Conservation (phyloP, 2,797 vertebrate species). For the Sternarchorhynchus goeldii region DNA sequence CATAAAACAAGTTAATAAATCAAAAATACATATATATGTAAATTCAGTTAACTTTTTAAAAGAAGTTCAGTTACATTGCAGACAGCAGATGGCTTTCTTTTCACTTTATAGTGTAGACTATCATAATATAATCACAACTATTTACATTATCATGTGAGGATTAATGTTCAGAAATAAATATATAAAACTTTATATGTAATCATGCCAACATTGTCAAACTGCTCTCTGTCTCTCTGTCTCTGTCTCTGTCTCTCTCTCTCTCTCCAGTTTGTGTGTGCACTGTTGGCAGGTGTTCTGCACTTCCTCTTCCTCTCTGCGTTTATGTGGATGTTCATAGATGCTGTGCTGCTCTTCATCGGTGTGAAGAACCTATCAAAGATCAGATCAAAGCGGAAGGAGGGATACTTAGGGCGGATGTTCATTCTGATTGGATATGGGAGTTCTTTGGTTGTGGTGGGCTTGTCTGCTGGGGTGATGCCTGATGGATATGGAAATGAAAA, state of each 20-base stretch:
- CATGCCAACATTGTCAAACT: too few species aligned
- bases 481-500: not conserved
- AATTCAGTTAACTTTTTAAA: too few species aligned
- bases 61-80: too few species aligned
- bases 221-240: too few species aligned
- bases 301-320: constrained; percentile 18
- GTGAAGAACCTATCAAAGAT: constrained; percentile 52
- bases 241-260: not conserved
- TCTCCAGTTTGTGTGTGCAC: not conserved
- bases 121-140: too few species aligned
- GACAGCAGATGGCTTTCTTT: too few species aligned
- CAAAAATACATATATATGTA: too few species aligned
- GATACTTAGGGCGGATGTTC: not conserved
- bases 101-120: too few species aligned
- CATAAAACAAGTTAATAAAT: too few species aligned
- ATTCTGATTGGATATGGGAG: not conserved
- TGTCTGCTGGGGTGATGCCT: not conserved
- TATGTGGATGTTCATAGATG: constrained; percentile 77
- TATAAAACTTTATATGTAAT: too few species aligned
- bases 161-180: too few species aligned
- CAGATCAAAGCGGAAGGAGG: not conserved
- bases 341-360: constrained; percentile 71
- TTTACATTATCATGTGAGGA: too few species aligned
- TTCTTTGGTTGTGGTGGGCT: not conserved
- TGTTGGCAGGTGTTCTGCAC: constrained; percentile 7